Base-by-base conservation (phyloP, 2,888 invertebrate species). In the Lasioglossum figueresi region DNA sequence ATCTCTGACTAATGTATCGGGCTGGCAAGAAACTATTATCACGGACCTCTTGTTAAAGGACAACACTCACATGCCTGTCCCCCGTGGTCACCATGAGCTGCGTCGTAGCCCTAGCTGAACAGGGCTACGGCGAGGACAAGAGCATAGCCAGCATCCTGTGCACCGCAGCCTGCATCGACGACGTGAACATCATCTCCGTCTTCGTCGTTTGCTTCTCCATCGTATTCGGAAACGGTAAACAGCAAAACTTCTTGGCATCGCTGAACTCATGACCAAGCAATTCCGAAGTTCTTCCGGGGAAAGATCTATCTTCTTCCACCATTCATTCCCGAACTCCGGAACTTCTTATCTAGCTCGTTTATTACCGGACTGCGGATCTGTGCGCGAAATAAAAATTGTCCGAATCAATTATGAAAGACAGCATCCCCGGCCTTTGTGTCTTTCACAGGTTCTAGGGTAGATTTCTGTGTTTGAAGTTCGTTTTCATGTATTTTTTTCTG, bases 91-190 rank as follows among this genome's bases (percentile, higher is more conserved):
- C 93, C 37, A 88, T 95, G 37, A 94, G 93, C 84, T 93, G 93
- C 83, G 88, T 94, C 34, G 84, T 95, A 56, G 88, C 92, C 43
- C 85, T 95, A 80, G 93, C 94, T 45, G 96, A 96, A 86, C 95
- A 95, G 83, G 96, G 96, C 12, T 96, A 96, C 90, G 98, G 98
- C 14, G 95, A 97, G 72, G 96, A 96, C 92, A 97, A 97, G 94
- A 97, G 97, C 43, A 96, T 98, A 52, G 97, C 97, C 66, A 97
- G 97, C 0, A 95, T 98, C 76, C 96, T 98, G 5, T 96, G 97
- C 85, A 97, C 97, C 12, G 97, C 97, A 0, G 96, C 97, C 23
- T 97, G 97, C 84, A 95, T 98, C 83, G 98, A 98, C 93, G 97
- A 97, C 94, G 97, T 98, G 76, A 95, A 97, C 78, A 97, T 97